phyloP scores from a whole-genome alignment of 2,888 invertebrate species.

The Bursaphelenchus okinawaensis region DNA sequence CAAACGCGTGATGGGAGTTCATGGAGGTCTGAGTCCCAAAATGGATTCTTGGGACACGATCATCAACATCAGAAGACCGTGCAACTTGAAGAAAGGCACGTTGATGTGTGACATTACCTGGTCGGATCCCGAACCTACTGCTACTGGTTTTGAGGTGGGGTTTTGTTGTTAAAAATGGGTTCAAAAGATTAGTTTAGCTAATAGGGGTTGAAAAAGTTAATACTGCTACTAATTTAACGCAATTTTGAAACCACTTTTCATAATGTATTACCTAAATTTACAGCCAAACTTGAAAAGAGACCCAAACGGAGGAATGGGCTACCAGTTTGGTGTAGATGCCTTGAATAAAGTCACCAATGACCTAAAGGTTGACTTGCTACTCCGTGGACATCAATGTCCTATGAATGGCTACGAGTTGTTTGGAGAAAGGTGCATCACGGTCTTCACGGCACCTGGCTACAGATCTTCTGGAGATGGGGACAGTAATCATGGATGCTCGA shows the following conservation, averaged over 20 bases:
- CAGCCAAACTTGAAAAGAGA: constrained; percentile 19
- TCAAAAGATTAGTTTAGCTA: too few relatives aligned
- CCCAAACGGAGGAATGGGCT: constrained; percentile 26
- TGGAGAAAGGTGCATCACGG: constrained; percentile 22
- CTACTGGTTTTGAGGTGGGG: constrained; percentile 4
- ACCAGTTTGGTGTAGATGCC: constrained; percentile 24
- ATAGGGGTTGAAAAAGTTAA: background rate
- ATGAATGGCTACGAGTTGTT: constrained; percentile 29
- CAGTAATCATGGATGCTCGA: constrained; percentile 10
- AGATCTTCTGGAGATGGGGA: constrained; percentile 9
- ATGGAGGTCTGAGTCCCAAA: constrained; percentile 19
- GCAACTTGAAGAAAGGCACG: constrained; percentile 24
- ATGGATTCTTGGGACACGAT: constrained; percentile 20
- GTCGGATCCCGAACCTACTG: constrained; percentile 20
- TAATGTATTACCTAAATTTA: background rate
- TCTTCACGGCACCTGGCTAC: constrained; percentile 35
- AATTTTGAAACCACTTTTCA: too few relatives aligned
- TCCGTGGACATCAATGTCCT: constrained; percentile 35
- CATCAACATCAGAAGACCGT: constrained; percentile 25
- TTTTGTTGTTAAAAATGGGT: too few relatives aligned
- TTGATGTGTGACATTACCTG: constrained; percentile 31
- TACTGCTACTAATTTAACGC: too few relatives aligned
- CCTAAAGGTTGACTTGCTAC: constrained; percentile 26
- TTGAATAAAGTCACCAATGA: constrained; percentile 17
- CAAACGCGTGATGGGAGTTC: constrained; percentile 27